Percentiles rank a stretch among this genome's conserved stretches.
These are phyloP conservation scores for Temnothorax curvispinosus DNA, from an alignment of 1,140 invertebrate species.

Conservation along the genomic window DNA sequence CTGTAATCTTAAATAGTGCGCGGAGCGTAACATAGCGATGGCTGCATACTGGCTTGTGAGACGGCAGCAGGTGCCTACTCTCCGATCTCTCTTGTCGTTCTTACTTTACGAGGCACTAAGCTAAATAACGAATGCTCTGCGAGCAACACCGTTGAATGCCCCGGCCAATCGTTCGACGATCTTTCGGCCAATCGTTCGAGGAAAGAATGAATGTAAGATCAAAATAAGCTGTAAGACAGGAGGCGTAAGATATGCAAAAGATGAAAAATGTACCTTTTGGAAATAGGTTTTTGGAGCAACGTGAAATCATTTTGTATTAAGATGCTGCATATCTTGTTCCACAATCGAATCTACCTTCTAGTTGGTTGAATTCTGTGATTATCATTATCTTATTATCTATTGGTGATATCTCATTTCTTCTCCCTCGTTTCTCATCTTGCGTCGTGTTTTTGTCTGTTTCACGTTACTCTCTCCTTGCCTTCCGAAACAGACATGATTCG, in stretches of 20 bases:
- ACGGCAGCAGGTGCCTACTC: conserved; percentile 1
- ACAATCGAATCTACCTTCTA: neutral
- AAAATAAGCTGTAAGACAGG: neutral
- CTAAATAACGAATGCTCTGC: conserved; percentile 64
- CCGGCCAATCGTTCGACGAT: conserved; percentile 53
- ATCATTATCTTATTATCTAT: conserved; percentile 14
- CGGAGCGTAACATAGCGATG: conserved; percentile 31
- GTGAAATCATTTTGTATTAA: neutral
- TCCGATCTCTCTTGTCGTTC: neutral
- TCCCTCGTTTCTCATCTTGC: neutral
- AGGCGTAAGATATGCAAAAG: neutral
- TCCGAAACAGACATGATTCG: neutral
- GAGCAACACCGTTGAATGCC: conserved; percentile 51
- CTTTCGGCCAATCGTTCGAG: neutral
- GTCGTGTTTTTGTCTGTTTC: neutral
- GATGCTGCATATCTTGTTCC: neutral
- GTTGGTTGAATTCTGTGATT: neutral
- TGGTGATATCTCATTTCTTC: neutral
- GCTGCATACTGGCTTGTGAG: neutral
- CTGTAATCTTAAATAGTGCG: conserved; percentile 69
- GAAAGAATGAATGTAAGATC: conserved; percentile 12
- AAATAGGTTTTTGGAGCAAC: neutral
- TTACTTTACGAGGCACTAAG: conserved; percentile 23
- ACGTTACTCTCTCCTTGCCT: conserved; percentile 11
- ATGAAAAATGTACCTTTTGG: neutral